Percentiles rank a stretch among this genome's conserved stretches.
Evolutionary conservation across 2,113 vertebrate species (phyloP).

Genomic region (Agapornis roseicollis): DNA sequence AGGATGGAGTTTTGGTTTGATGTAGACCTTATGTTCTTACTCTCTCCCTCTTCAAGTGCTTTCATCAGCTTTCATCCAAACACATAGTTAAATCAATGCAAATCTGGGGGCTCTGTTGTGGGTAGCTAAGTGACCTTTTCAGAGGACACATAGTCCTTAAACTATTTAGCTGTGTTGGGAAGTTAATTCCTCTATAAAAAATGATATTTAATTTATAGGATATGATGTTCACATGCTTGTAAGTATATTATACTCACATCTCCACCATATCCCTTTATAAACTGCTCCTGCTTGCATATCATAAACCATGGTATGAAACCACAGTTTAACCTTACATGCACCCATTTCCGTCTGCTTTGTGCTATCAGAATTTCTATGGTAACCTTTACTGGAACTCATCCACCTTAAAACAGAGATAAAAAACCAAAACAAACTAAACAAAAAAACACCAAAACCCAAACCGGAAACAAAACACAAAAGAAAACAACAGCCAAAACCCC

Average conservation of each 20-base stretch:
- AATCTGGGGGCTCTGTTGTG: not conserved
- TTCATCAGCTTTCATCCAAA: not conserved
- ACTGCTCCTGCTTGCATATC: not conserved
- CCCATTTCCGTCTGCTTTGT: not conserved
- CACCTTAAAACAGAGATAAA: not conserved
- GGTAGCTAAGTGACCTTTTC: not conserved
- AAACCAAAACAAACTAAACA: not conserved
- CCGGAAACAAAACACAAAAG: not conserved
- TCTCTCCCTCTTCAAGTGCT: not conserved
- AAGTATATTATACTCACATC: not conserved
- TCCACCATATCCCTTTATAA: not conserved
- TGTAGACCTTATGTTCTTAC: not conserved
- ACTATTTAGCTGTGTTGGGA: not conserved
- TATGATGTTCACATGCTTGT: not conserved
- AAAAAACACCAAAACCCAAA: not conserved
- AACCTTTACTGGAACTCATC: not conserved
- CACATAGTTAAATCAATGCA: not conserved
- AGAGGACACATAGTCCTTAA: not conserved
- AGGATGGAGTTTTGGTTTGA: not conserved
- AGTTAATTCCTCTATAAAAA: not conserved
- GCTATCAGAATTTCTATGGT: not conserved
- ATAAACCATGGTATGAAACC: not conserved
- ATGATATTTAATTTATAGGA: not conserved
- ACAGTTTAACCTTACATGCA: not conserved
- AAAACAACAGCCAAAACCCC: not conserved